These are phyloP conservation scores for Euthynnus affinis DNA, from an alignment of 2,797 vertebrate genomes.

Conservation along the genomic window DNA sequence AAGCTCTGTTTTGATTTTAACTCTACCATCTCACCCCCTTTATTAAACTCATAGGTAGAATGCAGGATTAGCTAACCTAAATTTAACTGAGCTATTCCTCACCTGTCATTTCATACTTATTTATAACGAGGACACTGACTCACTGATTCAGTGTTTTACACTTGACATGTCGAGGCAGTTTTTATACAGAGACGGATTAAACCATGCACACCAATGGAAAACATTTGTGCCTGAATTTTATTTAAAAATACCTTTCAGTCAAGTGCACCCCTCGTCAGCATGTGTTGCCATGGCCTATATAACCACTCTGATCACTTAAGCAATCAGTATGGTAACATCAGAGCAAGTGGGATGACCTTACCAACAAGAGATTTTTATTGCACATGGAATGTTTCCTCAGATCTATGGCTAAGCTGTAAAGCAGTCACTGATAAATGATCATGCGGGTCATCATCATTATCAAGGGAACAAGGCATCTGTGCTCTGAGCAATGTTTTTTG, in stretches of 20 bases:
- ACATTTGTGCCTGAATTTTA: background rate
- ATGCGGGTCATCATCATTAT: constrained; percentile 48
- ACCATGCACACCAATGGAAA: background rate
- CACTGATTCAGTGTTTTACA: background rate
- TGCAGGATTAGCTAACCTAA: too few species aligned
- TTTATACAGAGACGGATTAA: background rate
- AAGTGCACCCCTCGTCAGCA: background rate
- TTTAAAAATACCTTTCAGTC: constrained; percentile 7
- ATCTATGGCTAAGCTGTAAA: constrained; percentile 13
- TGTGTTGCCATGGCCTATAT: background rate
- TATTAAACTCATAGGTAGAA: background rate
- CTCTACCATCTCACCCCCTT: background rate
- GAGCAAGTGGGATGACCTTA: constrained; percentile 11
- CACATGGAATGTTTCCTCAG: background rate
- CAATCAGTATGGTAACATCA: constrained; percentile 13
- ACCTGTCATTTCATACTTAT: too few species aligned
- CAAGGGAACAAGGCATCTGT: constrained; percentile 27
- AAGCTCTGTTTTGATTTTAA: constrained; percentile 7
- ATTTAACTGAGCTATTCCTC: too few species aligned
- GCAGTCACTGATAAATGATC: constrained; percentile 41
- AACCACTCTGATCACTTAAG: constrained; percentile 22
- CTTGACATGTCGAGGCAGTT: background rate
- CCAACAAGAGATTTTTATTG: constrained; percentile 6
- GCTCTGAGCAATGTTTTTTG: constrained; percentile 40
- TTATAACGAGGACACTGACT: background rate